These are phyloP conservation scores for Aphaenogaster rudis DNA, from an alignment of 1,140 invertebrate genomes.

Conservation along the genomic window DNA sequence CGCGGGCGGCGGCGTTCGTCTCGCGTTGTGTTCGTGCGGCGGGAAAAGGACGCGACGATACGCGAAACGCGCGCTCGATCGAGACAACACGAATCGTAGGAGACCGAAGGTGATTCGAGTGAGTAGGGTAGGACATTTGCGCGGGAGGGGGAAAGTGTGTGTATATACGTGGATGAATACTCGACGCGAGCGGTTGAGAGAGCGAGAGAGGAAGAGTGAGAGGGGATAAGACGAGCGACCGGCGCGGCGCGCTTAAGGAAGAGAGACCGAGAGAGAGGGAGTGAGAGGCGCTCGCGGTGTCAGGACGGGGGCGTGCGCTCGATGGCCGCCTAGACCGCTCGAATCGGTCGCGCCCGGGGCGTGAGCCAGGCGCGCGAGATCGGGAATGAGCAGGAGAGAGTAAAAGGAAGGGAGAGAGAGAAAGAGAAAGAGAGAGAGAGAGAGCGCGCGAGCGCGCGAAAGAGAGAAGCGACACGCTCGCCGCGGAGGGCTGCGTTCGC, in stretches of 20 bases:
- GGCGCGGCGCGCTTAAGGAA: slow-evolving; percentile 36
- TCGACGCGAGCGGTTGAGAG: slow-evolving; percentile 54
- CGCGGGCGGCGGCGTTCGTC: slow-evolving; percentile 32
- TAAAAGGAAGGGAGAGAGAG: slow-evolving; percentile 23
- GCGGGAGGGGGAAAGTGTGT: slow-evolving; percentile 47
- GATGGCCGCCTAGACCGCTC: slow-evolving; percentile 83
- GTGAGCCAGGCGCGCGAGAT: slow-evolving; percentile 77
- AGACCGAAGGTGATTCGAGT: slow-evolving; percentile 62
- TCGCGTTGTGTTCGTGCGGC: slow-evolving; percentile 9
- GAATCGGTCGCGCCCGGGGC: slow-evolving; percentile 84
- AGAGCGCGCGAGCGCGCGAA: slow-evolving; percentile 50
- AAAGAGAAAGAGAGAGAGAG: slow-evolving; percentile 55
- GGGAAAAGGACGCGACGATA: slow-evolving; percentile 55
- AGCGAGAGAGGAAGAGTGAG: slow-evolving; percentile 41
- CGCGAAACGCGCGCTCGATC: not conserved
- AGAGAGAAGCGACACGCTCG: slow-evolving; percentile 65
- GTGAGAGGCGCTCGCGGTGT: slow-evolving; percentile 40
- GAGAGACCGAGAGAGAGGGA: slow-evolving; percentile 54
- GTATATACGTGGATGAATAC: slow-evolving; percentile 53
- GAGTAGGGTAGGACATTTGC: slow-evolving; percentile 50
- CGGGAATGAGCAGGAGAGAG: slow-evolving; percentile 52
- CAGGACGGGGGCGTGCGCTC: slow-evolving; percentile 73
- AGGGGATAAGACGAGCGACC: not conserved
- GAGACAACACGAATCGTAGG: slow-evolving; percentile 65
- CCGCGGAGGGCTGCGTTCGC: slow-evolving; percentile 79